Percentiles rank a stretch among this genome's conserved stretches.
phyloP scores from a whole-genome alignment of 2,888 invertebrate genomes.

The Ophion slaviceki region DNA sequence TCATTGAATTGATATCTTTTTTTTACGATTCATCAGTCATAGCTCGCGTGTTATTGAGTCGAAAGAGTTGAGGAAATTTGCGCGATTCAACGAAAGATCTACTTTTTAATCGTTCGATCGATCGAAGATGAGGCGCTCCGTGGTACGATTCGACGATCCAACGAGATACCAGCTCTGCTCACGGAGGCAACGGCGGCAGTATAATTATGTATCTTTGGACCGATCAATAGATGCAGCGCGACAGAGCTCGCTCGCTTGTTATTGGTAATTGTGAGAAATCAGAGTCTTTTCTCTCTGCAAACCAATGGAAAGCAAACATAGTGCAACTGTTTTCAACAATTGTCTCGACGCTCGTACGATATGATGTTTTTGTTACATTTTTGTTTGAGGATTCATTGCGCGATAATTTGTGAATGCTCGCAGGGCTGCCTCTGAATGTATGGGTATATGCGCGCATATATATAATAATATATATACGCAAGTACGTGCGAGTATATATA shows the following conservation, averaged over 20 bases:
- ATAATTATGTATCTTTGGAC: conserved; percentile 70
- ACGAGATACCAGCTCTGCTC: conserved; percentile 20
- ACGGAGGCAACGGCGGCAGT: conserved; percentile 28
- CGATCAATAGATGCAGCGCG: conserved; percentile 73
- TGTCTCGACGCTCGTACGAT: not conserved
- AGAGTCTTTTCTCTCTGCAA: conserved; percentile 17
- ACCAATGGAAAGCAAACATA: not conserved
- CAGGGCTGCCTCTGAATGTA: not conserved
- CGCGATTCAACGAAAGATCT: not conserved
- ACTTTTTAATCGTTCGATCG: not conserved
- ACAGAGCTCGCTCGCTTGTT: conserved; percentile 26
- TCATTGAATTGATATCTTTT: not conserved
- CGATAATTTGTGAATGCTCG: not conserved
- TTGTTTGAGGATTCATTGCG: not conserved
- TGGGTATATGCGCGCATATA: not conserved
- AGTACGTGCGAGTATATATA: not conserved
- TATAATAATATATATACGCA: too few species aligned
- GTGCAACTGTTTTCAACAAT: not conserved
- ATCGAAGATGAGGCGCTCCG: conserved; percentile 8
- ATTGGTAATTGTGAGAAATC: conserved; percentile 1
- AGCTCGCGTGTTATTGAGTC: not conserved
- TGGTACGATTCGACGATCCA: conserved; percentile 40
- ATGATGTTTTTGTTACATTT: not conserved
- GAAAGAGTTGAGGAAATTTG: not conserved
- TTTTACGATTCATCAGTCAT: not conserved